Percentiles rank a stretch among this genome's conserved stretches.
Conservation (phyloP, 1,140 invertebrate species). For the Apolygus lucorum region DNA sequence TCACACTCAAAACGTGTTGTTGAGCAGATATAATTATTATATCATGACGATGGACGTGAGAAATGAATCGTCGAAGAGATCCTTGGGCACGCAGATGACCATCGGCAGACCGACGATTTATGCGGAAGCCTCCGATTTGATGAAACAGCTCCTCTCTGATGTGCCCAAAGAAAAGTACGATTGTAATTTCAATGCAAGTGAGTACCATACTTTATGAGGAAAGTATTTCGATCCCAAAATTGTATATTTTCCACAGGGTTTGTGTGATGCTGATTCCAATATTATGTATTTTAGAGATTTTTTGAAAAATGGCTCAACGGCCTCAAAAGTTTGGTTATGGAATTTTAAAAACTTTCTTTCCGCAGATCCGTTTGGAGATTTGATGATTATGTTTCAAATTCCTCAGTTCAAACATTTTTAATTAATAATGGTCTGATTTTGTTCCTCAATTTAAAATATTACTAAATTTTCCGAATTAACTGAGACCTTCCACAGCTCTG, state of each 20-base stretch:
- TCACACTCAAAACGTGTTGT: no score
- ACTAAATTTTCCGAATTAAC: background rate
- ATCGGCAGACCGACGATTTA: no score
- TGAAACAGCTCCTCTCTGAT: background rate
- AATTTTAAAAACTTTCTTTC: no score
- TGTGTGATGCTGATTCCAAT: background rate
- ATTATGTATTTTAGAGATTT: background rate
- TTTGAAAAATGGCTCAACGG: background rate
- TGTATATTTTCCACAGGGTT: background rate
- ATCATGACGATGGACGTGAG: no score
- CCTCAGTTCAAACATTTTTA: no score
- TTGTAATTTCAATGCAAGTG: background rate
- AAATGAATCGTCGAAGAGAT: no score
- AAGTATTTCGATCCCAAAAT: background rate
- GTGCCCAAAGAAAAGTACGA: background rate
- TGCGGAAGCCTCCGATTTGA: no score
- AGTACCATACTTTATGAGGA: background rate
- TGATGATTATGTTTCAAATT: background rate
- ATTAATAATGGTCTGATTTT: no score
- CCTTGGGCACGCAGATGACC: no score
- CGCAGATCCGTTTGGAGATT: no score
- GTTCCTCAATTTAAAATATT: background rate
- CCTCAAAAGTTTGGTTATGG: background rate
- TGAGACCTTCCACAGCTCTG: background rate
- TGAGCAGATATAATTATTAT: no score